phyloP scores from a whole-genome alignment of 2,888 invertebrate genomes.

The Standfussiana lucernea region DNA sequence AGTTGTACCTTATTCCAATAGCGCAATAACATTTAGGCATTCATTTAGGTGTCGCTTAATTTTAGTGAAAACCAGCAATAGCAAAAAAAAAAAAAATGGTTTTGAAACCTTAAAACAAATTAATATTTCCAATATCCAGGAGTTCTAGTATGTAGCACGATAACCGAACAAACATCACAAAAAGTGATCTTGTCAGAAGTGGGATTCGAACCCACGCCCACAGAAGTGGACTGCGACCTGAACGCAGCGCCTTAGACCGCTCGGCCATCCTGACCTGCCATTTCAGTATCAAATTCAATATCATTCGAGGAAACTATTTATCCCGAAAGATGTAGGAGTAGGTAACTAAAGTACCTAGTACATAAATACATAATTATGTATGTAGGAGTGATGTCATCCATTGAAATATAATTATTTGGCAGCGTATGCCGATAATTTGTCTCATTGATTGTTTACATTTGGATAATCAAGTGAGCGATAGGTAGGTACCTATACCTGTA shows the following conservation, averaged over 20 bases:
- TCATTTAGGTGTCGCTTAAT: not conserved
- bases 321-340: not conserved
- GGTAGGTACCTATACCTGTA: no score
- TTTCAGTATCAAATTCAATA: rapidly evolving
- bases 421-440: conserved; percentile 9
- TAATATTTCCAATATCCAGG: not conserved
- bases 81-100: not conserved
- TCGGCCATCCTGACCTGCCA: conserved; percentile 51
- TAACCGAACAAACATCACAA: not conserved
- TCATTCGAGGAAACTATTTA: conserved; percentile 25
- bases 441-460: conserved; percentile 30
- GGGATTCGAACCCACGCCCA: conserved; percentile 60
- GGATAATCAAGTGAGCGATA: not conserved
- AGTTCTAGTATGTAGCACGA: not conserved
- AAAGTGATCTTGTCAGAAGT: conserved; percentile 46
- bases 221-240: conserved; percentile 60
- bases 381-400: conserved; percentile 24
- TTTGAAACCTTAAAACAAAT: not conserved
- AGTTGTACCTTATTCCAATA: not conserved
- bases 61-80: not conserved
- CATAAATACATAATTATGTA: not conserved
- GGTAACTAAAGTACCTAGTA: not conserved
- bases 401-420: conserved; percentile 22
- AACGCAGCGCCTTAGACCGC: conserved; percentile 60
- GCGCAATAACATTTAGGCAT: not conserved